Evolutionary conservation across 2,113 vertebrate genomes (phyloP), one percentile per base, ranked within the genome.

Genomic region (Elephantulus edwardii): DNA sequence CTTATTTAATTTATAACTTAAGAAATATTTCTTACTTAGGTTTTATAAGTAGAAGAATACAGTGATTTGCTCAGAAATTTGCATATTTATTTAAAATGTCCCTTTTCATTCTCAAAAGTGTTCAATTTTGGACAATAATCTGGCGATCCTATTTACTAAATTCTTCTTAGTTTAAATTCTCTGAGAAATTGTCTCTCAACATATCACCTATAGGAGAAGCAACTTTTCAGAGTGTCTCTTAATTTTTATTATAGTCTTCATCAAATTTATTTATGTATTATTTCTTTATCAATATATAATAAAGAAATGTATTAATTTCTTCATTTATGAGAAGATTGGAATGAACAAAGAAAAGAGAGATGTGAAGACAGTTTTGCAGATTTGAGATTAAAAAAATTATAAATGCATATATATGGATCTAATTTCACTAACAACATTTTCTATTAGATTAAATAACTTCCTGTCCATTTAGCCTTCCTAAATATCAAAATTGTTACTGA

Each of bases 221-320:
- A 66, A 82, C 68, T 89, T 8, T 89, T 50, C 20, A 82, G 28
- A 76, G 7, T 33, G 60, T 80, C 28, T 86, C 46, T 72, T 76
- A 83, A 46, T 60, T 86, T 62, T 87, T 44, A 89, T 91, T 66
- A 30, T n/a, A 58, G 12, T 16, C 16, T 8, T 50, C 52, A 66
- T 52, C n/a, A n/a, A n/a, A n/a, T 76, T 58, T 60, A 48, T 42
- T 87, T 75, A 78, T n/a, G 6, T 28, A 50, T 50, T 30, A 60
- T 86, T 83, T 3, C 42, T 50, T 86, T 78, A 50, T 70, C 83
- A 14, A 44, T 83, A 76, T 44, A 1, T 50, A 64, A 83, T 64
- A 14, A 86, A 92, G 44, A n/a, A 60, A 80, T 76, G 38, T 11
- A 58, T 89, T 85, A 64, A 20, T 84, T 94, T 82, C 28, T 88